Conservation (phyloP, 2,113 vertebrate species). For the Neomonachus schauinslandi region DNA sequence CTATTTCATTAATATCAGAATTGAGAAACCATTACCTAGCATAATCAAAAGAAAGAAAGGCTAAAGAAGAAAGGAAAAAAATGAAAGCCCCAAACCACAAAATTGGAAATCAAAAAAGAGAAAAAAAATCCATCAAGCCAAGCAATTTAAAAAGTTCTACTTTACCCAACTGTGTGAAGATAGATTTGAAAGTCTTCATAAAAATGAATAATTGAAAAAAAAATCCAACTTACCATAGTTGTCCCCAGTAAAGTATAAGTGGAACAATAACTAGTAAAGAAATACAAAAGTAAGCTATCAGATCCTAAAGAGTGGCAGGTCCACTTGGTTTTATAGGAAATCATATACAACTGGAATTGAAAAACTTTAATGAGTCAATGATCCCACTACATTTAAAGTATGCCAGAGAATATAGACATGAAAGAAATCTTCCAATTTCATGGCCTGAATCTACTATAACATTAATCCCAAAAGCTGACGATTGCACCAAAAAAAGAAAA, state of each 20-base stretch:
- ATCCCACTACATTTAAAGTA: not conserved
- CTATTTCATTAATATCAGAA: constrained; percentile 19
- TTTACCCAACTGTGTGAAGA: not conserved
- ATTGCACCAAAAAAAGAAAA: not conserved
- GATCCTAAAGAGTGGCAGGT: not conserved
- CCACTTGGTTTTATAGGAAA: not conserved
- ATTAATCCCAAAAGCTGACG: not conserved
- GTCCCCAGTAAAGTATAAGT: not conserved
- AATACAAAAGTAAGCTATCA: not conserved
- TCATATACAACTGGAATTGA: not conserved
- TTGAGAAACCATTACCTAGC: not conserved
- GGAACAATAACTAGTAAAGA: not conserved
- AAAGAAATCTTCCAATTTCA: not conserved
- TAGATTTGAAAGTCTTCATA: constrained; percentile 20
- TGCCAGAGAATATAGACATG: not conserved
- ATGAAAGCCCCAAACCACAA: not conserved
- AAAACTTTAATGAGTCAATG: not conserved
- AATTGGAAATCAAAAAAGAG: not conserved
- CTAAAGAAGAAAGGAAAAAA: not conserved
- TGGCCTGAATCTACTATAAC: not conserved
- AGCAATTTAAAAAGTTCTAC: not conserved
- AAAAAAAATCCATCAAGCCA: not conserved
- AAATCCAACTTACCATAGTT: not conserved
- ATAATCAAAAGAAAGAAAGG: not conserved
- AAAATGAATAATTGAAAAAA: not conserved